Evolutionary conservation across 2,888 invertebrate genomes (phyloP), one percentile per base, ranked within the genome.

Genomic region (Melanophora roralis): DNA sequence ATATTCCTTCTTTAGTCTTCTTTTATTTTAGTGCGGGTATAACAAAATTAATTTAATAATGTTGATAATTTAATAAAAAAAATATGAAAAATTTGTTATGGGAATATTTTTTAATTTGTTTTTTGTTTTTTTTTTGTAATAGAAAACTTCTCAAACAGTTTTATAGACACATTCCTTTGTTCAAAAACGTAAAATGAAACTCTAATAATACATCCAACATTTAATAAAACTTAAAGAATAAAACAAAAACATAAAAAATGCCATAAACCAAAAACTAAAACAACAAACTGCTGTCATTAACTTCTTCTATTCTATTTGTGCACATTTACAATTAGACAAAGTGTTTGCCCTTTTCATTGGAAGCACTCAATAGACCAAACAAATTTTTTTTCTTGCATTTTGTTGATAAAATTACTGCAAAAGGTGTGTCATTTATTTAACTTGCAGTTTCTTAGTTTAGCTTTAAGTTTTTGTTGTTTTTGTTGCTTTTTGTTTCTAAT

Each of bases 401-500:
- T 71, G 27, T 59, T 23, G 49, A 40, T 45, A 62, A 67, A 75
- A 78, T 69, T 74, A 69, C 74, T 74, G 57, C 59, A 74, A 60
- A 75, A 80, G 79, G 79, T 80, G 79, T 80, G 79, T 80, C 79
- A 71, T 65, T 53, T 27, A 12, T 32, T 38, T 57, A 19, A 21
- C n/a, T 43, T 49, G 21, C 23, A 49, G 23, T 60, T 49, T 16
- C 19, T 19, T 55, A 36, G 19, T 34, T 34, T 34, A 19, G 27
- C 43, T 34, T 59, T 59, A 43, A 51, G 40, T 49, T 60, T 51
- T 21, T 19, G 14, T 47, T 43, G 5, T 38, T 64, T 21, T 34
- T 68, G 27, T 11, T 67, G 2, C 4, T 45, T 19, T 55, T 27
- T 40, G 38, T 38, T 45, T 49, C 77, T 64, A 77, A 65, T 71